These are phyloP conservation scores for Polymixis flavicincta DNA, from an alignment of 2,888 invertebrate genomes.

Conservation along the genomic window DNA sequence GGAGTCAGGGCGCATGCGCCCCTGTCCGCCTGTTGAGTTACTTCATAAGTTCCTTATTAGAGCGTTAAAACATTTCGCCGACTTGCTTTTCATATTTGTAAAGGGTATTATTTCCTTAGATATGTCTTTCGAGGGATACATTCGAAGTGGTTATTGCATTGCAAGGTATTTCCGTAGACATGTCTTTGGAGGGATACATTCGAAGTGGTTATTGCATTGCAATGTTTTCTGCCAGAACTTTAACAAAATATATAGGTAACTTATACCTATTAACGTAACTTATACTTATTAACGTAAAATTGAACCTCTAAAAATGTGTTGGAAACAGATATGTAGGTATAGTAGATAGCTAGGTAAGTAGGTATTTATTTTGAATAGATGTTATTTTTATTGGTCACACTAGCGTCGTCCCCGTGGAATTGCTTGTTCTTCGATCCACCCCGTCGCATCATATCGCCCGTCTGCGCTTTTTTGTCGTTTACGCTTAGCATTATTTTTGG, in stretches of 20 bases:
- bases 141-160: conserved; percentile 2
- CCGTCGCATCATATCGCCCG: no score
- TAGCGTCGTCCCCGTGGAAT: no score
- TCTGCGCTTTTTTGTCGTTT: no score
- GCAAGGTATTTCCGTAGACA: conserved; percentile 11
- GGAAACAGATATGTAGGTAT: neutral
- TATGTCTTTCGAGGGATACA: conserved; percentile 6
- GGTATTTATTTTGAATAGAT: no score
- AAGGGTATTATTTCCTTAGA: conserved; percentile 29
- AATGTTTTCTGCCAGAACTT: neutral
- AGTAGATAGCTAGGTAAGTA: no score
- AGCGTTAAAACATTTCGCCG: conserved; percentile 53
- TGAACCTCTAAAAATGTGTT: neutral
- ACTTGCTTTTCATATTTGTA: conserved; percentile 45
- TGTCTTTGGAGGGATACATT: conserved; percentile 14
- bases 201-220: neutral
- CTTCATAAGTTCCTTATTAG: conserved; percentile 64
- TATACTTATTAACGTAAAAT: neutral
- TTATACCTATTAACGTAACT: no score
- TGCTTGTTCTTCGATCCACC: no score
- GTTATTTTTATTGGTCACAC: neutral
- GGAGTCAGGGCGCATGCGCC: conserved; percentile 74
- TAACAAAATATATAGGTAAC: neutral
- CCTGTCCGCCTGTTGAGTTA: conserved; percentile 74
- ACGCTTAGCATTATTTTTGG: no score